These are phyloP conservation scores for Amphiprion ocellaris DNA, from an alignment of 2,113 vertebrate genomes.

Conservation along the genomic window DNA sequence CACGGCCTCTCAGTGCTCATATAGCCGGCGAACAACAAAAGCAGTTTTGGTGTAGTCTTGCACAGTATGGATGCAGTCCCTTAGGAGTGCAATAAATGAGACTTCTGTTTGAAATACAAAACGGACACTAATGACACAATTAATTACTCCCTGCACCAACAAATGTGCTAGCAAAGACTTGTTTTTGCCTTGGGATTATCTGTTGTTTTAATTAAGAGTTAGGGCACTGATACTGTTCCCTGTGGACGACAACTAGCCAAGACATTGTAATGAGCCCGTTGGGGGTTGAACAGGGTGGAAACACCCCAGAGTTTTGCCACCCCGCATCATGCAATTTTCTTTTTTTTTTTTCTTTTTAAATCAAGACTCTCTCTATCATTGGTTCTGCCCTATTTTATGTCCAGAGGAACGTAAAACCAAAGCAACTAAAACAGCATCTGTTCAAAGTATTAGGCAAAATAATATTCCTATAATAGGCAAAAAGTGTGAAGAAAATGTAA, in stretches of 20 bases:
- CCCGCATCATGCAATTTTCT: not conserved
- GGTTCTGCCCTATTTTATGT: no score
- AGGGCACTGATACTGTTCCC: slow-evolving; percentile 38
- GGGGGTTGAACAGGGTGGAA: not conserved
- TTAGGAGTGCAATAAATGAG: slow-evolving; percentile 51
- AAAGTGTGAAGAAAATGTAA: no score
- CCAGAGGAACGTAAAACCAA: no score
- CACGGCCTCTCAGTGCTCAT: slow-evolving; percentile 27
- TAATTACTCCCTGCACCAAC: slow-evolving; percentile 71
- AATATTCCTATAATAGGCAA: no score
- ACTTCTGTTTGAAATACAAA: slow-evolving; percentile 76
- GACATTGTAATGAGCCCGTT: slow-evolving; percentile 32
- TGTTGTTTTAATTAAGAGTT: slow-evolving; percentile 76
- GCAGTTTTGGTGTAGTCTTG: slow-evolving; percentile 43
- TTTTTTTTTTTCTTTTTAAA: no score
- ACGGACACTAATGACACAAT: slow-evolving; percentile 78
- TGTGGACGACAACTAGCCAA: slow-evolving; percentile 38
- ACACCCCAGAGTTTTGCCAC: not conserved
- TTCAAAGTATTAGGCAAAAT: no score
- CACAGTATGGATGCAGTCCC: slow-evolving; percentile 45
- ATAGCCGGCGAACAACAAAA: slow-evolving; percentile 45
- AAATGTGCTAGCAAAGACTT: slow-evolving; percentile 70
- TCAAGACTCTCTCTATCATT: no score
- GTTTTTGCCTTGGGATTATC: slow-evolving; percentile 61
- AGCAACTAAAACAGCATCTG: no score